phyloP scores from a whole-genome alignment of 2,113 vertebrate genomes.

The Phrynocephalus versicolor region DNA sequence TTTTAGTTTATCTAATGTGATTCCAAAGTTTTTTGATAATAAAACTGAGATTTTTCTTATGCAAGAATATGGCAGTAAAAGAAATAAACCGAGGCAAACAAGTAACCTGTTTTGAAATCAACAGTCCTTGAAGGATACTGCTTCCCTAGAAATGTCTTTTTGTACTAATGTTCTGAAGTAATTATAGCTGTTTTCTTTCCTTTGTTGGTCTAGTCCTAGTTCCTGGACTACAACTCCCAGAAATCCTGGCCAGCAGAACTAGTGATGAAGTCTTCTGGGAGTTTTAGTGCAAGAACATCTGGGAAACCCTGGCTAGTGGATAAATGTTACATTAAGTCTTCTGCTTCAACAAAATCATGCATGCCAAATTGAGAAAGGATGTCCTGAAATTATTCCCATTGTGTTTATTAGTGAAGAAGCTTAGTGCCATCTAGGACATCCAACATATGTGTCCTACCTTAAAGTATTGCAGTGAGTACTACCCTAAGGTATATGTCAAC shows the following conservation, averaged over 20 bases:
- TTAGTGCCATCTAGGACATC: neutral
- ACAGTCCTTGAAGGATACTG: conserved; percentile 14
- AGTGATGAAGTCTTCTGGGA: neutral
- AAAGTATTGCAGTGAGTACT: no score
- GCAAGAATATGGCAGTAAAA: conserved; percentile 3
- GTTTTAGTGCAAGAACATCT: neutral
- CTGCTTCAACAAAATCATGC: neutral
- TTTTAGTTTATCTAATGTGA: conserved; percentile 3
- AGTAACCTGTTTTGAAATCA: conserved; percentile 21
- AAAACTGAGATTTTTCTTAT: neutral
- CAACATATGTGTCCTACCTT: no score
- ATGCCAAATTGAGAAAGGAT: neutral
- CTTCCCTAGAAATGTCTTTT: neutral
- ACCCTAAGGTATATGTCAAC: no score
- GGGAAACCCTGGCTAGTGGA: no score
- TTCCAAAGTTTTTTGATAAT: conserved; percentile 32
- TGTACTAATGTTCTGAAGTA: neutral
- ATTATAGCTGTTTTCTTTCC: conserved; percentile 25
- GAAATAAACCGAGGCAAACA: neutral
- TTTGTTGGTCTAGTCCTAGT: conserved; percentile 15
- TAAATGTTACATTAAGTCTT: neutral
- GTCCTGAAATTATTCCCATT: neutral
- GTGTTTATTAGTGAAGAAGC: neutral
- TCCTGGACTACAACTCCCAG: neutral
- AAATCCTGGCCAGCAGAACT: neutral